Evolutionary conservation across 2,888 invertebrate genomes (phyloP).

Genomic region (Ecliptopera silaceata): DNA sequence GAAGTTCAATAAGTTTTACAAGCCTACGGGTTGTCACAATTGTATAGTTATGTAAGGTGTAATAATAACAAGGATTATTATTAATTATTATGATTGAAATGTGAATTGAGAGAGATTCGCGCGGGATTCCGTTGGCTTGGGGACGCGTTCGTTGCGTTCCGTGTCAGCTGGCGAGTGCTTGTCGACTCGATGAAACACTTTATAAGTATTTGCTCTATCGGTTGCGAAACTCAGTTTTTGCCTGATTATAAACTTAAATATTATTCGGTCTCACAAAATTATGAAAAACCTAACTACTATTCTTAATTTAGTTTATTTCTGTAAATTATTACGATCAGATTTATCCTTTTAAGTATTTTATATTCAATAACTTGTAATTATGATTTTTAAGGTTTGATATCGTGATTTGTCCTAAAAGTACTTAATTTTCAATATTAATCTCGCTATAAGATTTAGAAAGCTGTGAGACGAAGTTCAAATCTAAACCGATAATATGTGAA

Average conservation of each 20-base stretch:
- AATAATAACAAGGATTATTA: conserved; percentile 60
- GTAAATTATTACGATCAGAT: neutral
- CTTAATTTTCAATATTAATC: conserved; percentile 55
- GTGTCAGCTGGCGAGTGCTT: conserved; percentile 9
- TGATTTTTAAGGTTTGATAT: conserved; percentile 69
- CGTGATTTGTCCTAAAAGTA: conserved; percentile 62
- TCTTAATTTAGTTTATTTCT: conserved; percentile 2
- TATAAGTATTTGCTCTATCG: conserved; percentile 7
- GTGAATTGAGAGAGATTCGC: conserved; percentile 40
- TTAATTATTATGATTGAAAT: conserved; percentile 41
- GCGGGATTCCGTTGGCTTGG: conserved; percentile 36
- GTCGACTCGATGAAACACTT: conserved; percentile 10
- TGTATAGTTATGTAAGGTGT: conserved; percentile 77
- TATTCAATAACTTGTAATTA: conserved; percentile 36
- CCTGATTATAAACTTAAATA: neutral
- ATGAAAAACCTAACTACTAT: conserved; percentile 2
- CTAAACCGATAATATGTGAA: conserved; percentile 5
- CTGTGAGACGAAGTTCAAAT: conserved; percentile 37
- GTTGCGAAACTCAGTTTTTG: conserved; percentile 6
- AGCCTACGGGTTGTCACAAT: conserved; percentile 60
- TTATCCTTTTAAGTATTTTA: conserved; percentile 27
- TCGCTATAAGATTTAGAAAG: conserved; percentile 59
- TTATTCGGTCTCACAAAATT: neutral
- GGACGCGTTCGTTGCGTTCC: conserved; percentile 20
- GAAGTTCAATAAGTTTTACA: conserved; percentile 68